Conservation (phyloP, 92 coral and sea anemone species). For the Phenganax stokvisi region DNA sequence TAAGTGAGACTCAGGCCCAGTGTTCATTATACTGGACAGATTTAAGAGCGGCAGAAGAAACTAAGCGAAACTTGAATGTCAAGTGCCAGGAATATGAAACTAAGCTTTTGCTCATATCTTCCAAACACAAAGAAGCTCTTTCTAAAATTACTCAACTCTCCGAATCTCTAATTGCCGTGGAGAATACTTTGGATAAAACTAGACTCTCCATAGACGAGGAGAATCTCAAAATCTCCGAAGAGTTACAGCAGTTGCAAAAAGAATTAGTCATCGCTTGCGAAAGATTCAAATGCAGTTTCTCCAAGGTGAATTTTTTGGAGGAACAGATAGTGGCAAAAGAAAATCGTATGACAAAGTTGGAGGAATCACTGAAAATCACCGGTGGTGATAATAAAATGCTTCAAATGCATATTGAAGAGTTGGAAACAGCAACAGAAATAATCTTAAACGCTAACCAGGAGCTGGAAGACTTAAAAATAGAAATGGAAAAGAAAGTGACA, state of each 20-base stretch:
- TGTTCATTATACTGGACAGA: background rate
- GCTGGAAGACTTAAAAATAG: background rate
- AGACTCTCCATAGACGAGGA: slow-evolving; percentile 4
- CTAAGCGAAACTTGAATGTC: background rate
- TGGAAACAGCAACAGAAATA: slow-evolving; percentile 29
- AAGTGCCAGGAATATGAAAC: background rate
- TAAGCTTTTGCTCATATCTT: background rate
- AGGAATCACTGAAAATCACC: slow-evolving; percentile 1
- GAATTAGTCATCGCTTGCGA: slow-evolving; percentile 28
- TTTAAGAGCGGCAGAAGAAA: background rate
- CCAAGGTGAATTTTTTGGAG: background rate
- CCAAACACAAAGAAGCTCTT: slow-evolving; percentile 9
- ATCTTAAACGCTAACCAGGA: slow-evolving; percentile 8
- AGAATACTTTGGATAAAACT: background rate
- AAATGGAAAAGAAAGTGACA: background rate
- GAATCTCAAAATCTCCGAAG: slow-evolving; percentile 25
- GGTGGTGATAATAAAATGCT: slow-evolving; percentile 15
- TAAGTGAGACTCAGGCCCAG: background rate
- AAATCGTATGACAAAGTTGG: slow-evolving; percentile 1
- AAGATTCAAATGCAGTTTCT: slow-evolving; percentile 19
- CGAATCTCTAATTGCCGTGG: background rate
- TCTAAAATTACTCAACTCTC: slow-evolving; percentile 14
- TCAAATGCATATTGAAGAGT: background rate
- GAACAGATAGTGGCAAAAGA: slow-evolving; percentile 12
- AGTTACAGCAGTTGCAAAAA: slow-evolving; percentile 29